These are phyloP conservation scores for Xyrauchen texanus DNA, from an alignment of 2,113 vertebrate species.

Conservation along the genomic window DNA sequence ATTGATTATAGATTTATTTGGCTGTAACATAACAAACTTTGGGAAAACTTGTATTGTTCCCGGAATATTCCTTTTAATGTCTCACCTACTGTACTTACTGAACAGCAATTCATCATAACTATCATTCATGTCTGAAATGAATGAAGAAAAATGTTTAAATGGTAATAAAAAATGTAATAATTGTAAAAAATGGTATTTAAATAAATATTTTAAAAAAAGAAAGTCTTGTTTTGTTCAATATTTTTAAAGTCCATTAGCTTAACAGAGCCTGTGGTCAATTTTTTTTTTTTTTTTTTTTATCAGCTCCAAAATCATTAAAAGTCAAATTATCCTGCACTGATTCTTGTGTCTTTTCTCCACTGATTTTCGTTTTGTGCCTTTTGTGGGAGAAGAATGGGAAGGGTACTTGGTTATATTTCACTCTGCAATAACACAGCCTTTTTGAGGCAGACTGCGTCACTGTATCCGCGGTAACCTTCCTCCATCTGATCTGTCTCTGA, in stretches of 20 bases:
- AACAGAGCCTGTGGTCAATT: background rate
- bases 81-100: no score
- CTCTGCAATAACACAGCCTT: conserved; percentile 27
- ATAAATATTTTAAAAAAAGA: no score
- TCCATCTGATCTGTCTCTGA: conserved; percentile 42
- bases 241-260: background rate
- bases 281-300: background rate
- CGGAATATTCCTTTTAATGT: no score
- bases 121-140: no score
- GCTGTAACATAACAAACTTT: no score
- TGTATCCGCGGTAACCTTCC: conserved; percentile 47
- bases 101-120: no score
- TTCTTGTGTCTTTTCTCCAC: background rate
- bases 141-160: no score
- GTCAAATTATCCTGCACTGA: background rate
- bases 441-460: conserved; percentile 22
- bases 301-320: background rate
- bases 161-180: no score
- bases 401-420: conserved; percentile 29
- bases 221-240: background rate
- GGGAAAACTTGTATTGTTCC: no score
- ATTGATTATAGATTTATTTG: no score
- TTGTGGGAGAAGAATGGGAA: conserved; percentile 30
- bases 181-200: no score
- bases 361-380: conserved; percentile 35